Percentiles rank a stretch among this genome's conserved stretches.
These are phyloP conservation scores for Oreochromis aureus DNA, from an alignment of 2,113 vertebrate genomes.

Conservation along the genomic window DNA sequence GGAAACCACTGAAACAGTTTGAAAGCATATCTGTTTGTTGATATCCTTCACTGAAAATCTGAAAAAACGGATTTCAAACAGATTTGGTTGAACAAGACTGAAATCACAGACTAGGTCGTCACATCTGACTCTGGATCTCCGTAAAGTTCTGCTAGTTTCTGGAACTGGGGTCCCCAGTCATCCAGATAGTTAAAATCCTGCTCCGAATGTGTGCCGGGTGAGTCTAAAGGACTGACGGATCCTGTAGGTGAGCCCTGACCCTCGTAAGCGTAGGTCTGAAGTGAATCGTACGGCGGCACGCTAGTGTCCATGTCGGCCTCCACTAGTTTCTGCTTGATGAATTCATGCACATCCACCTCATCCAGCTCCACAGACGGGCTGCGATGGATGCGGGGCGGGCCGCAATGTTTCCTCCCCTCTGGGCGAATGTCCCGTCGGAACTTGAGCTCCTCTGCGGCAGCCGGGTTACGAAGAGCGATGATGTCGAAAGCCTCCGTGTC, in stretches of 20 bases:
- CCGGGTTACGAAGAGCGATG: constrained; percentile 86
- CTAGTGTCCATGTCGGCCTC: constrained; percentile 88
- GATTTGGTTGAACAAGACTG: constrained; percentile 58
- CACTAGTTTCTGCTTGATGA: constrained; percentile 86
- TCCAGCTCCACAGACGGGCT: constrained; percentile 67
- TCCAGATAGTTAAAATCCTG: constrained; percentile 87
- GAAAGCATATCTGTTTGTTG: constrained; percentile 57
- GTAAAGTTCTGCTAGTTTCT: constrained; percentile 92
- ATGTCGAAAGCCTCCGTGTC: constrained; percentile 98
- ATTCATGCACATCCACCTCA: constrained; percentile 83
- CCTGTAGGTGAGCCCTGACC: constrained; percentile 88
- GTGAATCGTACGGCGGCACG: constrained; percentile 92
- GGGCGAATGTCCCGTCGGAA: constrained; percentile 87
- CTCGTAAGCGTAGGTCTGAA: constrained; percentile 96
- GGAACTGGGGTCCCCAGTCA: constrained; percentile 91
- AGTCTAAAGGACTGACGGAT: constrained; percentile 92
- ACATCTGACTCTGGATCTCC: constrained; percentile 77
- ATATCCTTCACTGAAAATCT: constrained; percentile 41
- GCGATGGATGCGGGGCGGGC: background rate
- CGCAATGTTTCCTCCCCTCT: constrained; percentile 65
- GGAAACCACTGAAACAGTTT: constrained; percentile 72
- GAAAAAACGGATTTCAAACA: constrained; percentile 58
- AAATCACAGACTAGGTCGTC: constrained; percentile 49
- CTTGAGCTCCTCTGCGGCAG: constrained; percentile 88
- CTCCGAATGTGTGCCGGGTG: constrained; percentile 79